phyloP scores from a whole-genome alignment of 2,888 invertebrate species.

The Monoplex corrugatus region DNA sequence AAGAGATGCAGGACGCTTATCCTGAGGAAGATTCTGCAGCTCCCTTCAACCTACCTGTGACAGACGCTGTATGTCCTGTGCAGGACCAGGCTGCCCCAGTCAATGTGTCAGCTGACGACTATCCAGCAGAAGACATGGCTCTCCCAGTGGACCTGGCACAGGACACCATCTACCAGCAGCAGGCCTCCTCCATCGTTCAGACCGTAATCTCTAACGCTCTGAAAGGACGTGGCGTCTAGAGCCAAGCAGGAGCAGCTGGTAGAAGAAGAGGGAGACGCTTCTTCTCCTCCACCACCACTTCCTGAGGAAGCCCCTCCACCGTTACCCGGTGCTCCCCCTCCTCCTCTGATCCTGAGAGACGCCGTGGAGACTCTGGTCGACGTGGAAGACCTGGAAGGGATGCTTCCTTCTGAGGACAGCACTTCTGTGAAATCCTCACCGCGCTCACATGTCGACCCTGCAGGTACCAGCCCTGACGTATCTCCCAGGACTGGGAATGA shows the following conservation, averaged over 20 bases:
- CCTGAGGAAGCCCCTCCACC: conserved; percentile 53
- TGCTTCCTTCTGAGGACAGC: conserved; percentile 33
- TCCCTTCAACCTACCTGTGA: not conserved
- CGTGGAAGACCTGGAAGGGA: conserved; percentile 45
- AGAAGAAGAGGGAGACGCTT: conserved; percentile 45
- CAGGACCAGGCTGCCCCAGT: not conserved
- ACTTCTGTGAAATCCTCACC: not conserved
- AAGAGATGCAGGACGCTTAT: not conserved
- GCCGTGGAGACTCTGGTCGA: conserved; percentile 16
- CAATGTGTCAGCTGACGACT: not conserved
- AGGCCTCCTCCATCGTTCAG: conserved; percentile 38
- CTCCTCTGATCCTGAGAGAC: conserved; percentile 42
- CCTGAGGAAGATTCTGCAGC: not conserved
- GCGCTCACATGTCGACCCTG: not conserved
- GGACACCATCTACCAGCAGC: conserved; percentile 9
- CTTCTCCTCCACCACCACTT: conserved; percentile 3
- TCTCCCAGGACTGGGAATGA: not conserved
- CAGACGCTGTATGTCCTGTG: no score
- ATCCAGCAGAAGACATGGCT: not conserved
- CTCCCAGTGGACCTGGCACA: not conserved
- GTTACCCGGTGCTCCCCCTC: conserved; percentile 55
- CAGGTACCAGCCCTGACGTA: not conserved
- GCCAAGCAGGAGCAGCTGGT: not conserved
- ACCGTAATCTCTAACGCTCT: conserved; percentile 34
- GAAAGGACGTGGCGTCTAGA: not conserved